Base-by-base conservation (phyloP, 35 echinoderm and acorn worm genomes). In the Lytechinus pictus region DNA sequence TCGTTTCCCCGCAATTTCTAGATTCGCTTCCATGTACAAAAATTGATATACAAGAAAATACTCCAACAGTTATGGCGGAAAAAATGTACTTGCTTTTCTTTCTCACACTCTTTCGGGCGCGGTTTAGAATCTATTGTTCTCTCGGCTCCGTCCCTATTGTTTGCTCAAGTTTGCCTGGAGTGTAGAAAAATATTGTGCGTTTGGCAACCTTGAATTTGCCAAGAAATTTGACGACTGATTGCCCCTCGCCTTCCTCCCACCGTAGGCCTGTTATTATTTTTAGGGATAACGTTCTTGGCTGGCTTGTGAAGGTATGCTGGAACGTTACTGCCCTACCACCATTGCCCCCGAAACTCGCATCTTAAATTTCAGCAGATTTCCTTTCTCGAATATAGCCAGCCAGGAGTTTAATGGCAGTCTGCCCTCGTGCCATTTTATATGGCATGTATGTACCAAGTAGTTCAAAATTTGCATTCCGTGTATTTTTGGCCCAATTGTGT, bases 111-210 rank as follows among this genome's bases (percentile, higher is more conserved):
- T 93, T 54, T 12, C 53, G 12, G 53, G 27, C 92, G 52, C 54
- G 29, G 53, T 93, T 57, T 54, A 10, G 27, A 54, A 16, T 57
- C 92, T 93, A 55, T 93, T 93, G 92, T 93, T 57, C 92, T 54
- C 92, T 57, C 27, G 52, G 27, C n/a, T 54, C 28, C 54, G 53
- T 19, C 92, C 52, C 54, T 93, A 93, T 93, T 93, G 92, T 93
- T 57, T 19, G 92, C 53, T 8, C 53, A 54, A 93, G 92, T 93
- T 93, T 10, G 92, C 92, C 92, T 57, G 52, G 53, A 93, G 92
- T 93, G 24, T 93, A 93, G 92, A 93, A 93, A 93, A 93, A 93
- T 54, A 93, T 93, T 57, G 53, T 27, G 52, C 54, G 92, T 93
- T 55, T 93, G 12, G 27, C 21, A 93, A 93, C 92, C 92, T 93